Evolutionary conservation across 2,888 invertebrate genomes (phyloP).

Genomic region (Epinotia demarniana): DNA sequence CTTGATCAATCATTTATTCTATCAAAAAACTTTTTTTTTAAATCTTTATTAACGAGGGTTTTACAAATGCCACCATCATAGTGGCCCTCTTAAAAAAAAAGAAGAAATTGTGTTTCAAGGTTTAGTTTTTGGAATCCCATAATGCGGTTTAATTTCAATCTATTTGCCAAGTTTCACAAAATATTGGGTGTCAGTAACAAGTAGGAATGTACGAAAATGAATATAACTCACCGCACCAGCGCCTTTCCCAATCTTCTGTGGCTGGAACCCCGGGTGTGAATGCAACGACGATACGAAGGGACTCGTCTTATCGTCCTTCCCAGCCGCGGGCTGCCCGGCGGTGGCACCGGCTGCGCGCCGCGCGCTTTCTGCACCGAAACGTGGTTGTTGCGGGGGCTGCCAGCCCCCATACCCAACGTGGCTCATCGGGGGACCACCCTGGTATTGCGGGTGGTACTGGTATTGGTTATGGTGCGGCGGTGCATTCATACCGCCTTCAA

Average conservation of each 20-base stretch:
- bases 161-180: not conserved
- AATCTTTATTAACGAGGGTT: no score
- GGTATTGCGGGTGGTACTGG: constrained; percentile 83
- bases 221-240: constrained; percentile 78
- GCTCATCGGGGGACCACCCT: constrained; percentile 70
- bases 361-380: constrained; percentile 83
- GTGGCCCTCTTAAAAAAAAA: no score
- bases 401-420: constrained; percentile 61
- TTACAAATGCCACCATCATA: no score
- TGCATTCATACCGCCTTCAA: constrained; percentile 85
- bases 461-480: constrained; percentile 83
- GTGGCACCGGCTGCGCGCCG: constrained; percentile 64
- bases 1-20: no score
- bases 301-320: constrained; percentile 88
- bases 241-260: constrained; percentile 95
- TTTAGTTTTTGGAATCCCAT: no score
- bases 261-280: constrained; percentile 96
- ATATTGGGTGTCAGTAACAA: not conserved
- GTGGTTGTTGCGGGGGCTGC: constrained; percentile 70
- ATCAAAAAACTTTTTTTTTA: no score
- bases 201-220: not conserved
- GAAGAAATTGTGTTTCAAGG: no score
- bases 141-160: no score
- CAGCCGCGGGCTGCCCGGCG: constrained; percentile 54
- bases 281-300: constrained; percentile 95